Percentiles rank a stretch among this genome's conserved stretches.
These are phyloP conservation scores for Camptogramma bilineatum DNA, from an alignment of 2,888 invertebrate genomes.

Conservation along the genomic window DNA sequence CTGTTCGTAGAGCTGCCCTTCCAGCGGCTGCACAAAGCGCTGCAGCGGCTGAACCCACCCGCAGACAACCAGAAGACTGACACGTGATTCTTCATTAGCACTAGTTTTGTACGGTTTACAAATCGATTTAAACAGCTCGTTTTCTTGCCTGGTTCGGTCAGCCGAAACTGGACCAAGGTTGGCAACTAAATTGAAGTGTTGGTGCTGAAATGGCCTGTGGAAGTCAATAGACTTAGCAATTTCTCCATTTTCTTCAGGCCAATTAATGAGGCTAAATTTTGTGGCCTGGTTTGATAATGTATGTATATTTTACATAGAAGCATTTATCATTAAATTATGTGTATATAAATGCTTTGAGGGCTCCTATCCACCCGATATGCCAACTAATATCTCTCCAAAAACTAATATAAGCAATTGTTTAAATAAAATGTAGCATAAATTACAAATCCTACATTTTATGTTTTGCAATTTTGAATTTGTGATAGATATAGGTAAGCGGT, in stretches of 20 bases:
- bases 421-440: not conserved
- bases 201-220: not conserved
- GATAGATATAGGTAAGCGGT: conserved; percentile 17
- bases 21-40: conserved; percentile 65
- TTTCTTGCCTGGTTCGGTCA: not conserved
- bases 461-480: conserved; percentile 21
- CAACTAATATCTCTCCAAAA: not conserved
- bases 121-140: not conserved
- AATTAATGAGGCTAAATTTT: no score
- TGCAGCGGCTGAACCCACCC: conserved; percentile 65
- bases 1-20: conserved; percentile 74
- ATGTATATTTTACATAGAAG: not conserved
- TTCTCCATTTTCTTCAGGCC: not conserved
- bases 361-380: not conserved
- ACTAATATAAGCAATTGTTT: not conserved
- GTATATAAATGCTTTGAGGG: not conserved
- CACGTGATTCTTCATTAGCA: conserved; percentile 29
- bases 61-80: conserved; percentile 65
- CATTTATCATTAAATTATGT: conserved; percentile 1
- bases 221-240: not conserved
- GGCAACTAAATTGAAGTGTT: not conserved
- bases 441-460: not conserved
- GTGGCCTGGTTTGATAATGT: not conserved
- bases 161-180: not conserved
- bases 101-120: not conserved